A percentile compares a stretch with the other conserved stretches of the same genome.
Evolutionary conservation across 2,888 invertebrate genomes (phyloP).

Genomic region (Conomelus anceps): DNA sequence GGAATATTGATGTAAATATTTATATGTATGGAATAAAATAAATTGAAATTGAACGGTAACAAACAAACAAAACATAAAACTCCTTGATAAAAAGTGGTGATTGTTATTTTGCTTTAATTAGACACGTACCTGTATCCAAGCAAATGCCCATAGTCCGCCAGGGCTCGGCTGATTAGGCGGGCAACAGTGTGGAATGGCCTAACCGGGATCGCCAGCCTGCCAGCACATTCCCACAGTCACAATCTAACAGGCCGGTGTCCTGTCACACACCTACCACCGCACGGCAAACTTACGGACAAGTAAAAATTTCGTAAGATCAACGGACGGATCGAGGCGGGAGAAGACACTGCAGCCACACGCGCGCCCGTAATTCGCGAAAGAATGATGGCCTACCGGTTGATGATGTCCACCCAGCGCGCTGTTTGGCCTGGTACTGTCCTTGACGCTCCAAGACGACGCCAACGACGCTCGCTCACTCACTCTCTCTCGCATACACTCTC

Average conservation of each 20-base stretch:
- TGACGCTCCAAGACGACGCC: neutral
- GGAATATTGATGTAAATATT: too few species aligned
- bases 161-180: neutral
- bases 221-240: neutral
- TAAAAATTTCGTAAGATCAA: too few species aligned
- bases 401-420: neutral
- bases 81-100: neutral
- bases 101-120: neutral
- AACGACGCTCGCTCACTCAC: neutral
- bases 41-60: too few species aligned
- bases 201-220: conserved; percentile 1
- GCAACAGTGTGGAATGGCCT: neutral
- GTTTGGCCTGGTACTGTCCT: neutral
- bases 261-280: neutral
- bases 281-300: neutral
- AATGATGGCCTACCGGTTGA: too few species aligned
- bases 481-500: neutral
- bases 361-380: too few species aligned
- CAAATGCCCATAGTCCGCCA: conserved; percentile 47
- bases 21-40: too few species aligned
- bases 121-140: conserved; percentile 46
- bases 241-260: too few species aligned
- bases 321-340: too few species aligned
- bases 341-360: too few species aligned
- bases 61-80: neutral